Conservation (phyloP, 64 coral and sea anemone genomes). For the Astreopora myriophthalma region DNA sequence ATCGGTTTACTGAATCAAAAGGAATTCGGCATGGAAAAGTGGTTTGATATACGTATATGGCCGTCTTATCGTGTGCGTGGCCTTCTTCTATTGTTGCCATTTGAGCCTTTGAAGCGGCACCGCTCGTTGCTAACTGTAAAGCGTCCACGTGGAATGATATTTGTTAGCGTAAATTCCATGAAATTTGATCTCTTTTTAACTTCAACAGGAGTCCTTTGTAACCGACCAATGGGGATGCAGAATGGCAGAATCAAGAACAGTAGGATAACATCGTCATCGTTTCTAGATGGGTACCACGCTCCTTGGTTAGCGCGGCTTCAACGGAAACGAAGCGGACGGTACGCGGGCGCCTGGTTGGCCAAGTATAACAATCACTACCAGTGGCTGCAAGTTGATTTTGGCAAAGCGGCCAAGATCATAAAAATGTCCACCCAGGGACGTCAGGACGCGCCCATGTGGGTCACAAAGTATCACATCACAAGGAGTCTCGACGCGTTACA, state of each 20-base stretch:
- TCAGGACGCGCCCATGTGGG: slow-evolving; percentile 52
- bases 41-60: no score
- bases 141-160: no score
- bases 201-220: slow-evolving; percentile 63
- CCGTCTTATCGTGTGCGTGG: no score
- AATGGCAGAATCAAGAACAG: slow-evolving; percentile 58
- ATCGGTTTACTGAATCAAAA: no score
- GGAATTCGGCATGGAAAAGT: no score
- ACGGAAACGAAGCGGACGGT: neutral
- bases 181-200: neutral
- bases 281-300: slow-evolving; percentile 5
- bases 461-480: slow-evolving; percentile 40
- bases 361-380: slow-evolving; percentile 85
- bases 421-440: slow-evolving; percentile 67
- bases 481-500: slow-evolving; percentile 61
- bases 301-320: slow-evolving; percentile 58
- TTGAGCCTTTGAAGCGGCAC: no score
- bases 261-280: slow-evolving; percentile 62
- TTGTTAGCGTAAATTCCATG: neutral
- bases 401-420: slow-evolving; percentile 52
- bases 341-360: slow-evolving; percentile 68
- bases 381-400: slow-evolving; percentile 75
- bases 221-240: slow-evolving; percentile 77
- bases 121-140: no score
- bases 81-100: no score